Base-by-base conservation (phyloP, 2,888 invertebrate species). In the Ecliptopera silaceata region DNA sequence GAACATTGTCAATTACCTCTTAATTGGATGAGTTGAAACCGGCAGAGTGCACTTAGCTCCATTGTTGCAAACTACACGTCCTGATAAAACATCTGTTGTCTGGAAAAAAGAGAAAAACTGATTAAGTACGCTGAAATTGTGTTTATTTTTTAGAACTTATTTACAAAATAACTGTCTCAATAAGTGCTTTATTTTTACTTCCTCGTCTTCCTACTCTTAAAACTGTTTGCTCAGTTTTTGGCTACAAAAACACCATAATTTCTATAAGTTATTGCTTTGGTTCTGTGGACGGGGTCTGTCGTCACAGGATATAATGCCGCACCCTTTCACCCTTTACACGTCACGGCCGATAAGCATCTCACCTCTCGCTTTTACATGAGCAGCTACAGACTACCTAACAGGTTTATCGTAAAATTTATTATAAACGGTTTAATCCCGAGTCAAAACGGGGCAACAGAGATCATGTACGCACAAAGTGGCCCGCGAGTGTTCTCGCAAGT, bases 11-110 rank as follows among this genome's bases (percentile, higher is more conserved):
- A 54, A 60, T 63, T 84, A 86, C 85, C 86, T 86, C 77, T 82
- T 74, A 84, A 72, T 82, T 75, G 76, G 69, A 65, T 61, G 72
- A 63, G 65, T 66, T 56, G 66, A 63, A 65, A 62, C 65, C 63
- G 72, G 58, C 62, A 71, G 68, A 68, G 68, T 66, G 64, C 72
- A 77, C 76, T 72, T 74, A 79, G 70, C 72, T 74, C 79, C 86
- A 86, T 86, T 75, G 75, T 79, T 71, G 70, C 60, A 68, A 70
- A 66, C 68, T 63, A 66, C 71, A 71, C 65, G 74, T 77, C 70
- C 80, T 77, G 60, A 75, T 75, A 59, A 74, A 77, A 72, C 78
- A 72, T 75, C 76, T 78, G 68, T 72, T 75, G 65, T 75, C 88
- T 60, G 85, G 77, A 76, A 79, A 69, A 55, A 66, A 44, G 34